Evolutionary conservation across 2,888 invertebrate genomes (phyloP), one percentile per base, ranked within the genome.

Genomic region (Hypomecis punctinalis): DNA sequence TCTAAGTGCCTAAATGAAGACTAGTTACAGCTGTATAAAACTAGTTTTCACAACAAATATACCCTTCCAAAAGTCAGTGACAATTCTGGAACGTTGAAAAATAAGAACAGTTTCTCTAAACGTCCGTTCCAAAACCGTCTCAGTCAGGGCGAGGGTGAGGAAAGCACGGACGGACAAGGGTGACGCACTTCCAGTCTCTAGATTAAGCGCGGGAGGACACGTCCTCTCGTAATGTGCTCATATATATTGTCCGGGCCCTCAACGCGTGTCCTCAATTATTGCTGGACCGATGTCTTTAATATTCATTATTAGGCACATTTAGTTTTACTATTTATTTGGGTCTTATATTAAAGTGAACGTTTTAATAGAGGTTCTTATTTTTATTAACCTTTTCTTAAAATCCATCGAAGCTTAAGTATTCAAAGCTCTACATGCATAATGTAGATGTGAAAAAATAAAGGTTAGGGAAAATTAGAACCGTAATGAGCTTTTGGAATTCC

Each of bases 191-290:
- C 80, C 79, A 77, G 81, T 79, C 83, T 84, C 84, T 90, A 91
- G 91, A 91, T 93, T 90, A 92, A 91, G 89, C 83, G 79, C 80
- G 81, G 80, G 84, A 84, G 85, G 86, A 90, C 93, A 93, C 93
- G 92, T 93, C 83, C 91, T 81, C 86, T 83, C 86, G 88, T 92
- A 91, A 92, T 93, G 93, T 89, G 86, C 83, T 84, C 91, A 88
- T 92, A 92, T 93, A 92, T 93, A 92, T 93, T 86, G 90, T 87
- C 83, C 85, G 86, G 86, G 76, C 83, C 82, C 81, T 77, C 81
- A 82, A 82, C 82, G 86, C 86, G 85, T 83, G 86, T 79, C 86
- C 86, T 85, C 89, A 89, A 91, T 91, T 91, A 91, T 89, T 87
- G 82, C 83, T 81, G 72, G 77, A 78, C 75, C 67, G 51, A 64